Evolutionary conservation across 2,113 vertebrate species (phyloP), one percentile per base, ranked within the genome.

Genomic region (Lepus europaeus): DNA sequence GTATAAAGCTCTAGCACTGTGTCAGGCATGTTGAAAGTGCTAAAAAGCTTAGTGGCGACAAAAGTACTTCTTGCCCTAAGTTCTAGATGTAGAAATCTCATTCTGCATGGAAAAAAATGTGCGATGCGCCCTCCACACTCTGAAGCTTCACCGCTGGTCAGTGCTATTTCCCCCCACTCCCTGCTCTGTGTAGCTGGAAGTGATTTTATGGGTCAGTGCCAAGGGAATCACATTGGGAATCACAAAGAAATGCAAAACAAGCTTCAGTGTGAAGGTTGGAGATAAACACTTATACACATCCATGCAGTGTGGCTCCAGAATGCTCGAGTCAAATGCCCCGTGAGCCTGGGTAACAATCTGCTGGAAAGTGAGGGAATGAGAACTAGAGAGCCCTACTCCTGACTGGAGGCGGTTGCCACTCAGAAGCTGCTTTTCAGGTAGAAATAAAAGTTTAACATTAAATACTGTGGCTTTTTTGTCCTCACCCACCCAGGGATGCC

Each of bases 161-260:
- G 3, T n/a, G 39, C 27, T 49, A 7, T 59, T 73, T 31, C 29
- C 6, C 39, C 12, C 45, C 6, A 45, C 45, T 45, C 45, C 45
- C 45, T 45, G 45, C 45, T 19, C 56, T 17, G 56, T 59, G 56
- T 16, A 5, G 64, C 85, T 73, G 64, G 25, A 31, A 16, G 36
- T 25, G 70, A 87, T 87, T 56, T 63, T 88, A 53, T 80, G 81
- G 87, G 80, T 92, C 80, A 84, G 31, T 66, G 36, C 64, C 92
- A 89, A 84, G 22, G n/a, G 68, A 59, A 33, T 33, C 8, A 29
- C 80, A 79, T 59, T 2, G 0, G 27, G 66, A 72, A 90, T 73
- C 74, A 27, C 77, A 7, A 82, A 86, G 29, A 13, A 68, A 87
- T 12, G 12, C 56, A 82, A n/a, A 89, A 82, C 29, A 36, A 10